phyloP scores from a whole-genome alignment of 2,797 vertebrate genomes.

The Poecilia gillii region DNA sequence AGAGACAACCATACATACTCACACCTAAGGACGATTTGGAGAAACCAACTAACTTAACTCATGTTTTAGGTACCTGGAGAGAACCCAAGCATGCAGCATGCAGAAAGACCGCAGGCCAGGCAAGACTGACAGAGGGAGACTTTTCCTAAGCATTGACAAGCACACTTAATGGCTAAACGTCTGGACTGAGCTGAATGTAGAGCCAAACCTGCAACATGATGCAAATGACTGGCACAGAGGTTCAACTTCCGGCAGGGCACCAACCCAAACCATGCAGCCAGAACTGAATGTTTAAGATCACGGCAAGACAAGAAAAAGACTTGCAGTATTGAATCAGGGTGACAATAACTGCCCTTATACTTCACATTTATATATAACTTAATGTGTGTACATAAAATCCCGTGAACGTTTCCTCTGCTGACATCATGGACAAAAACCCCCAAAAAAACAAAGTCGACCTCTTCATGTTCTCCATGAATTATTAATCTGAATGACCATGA shows the following conservation, averaged over 20 bases:
- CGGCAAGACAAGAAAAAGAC: not conserved
- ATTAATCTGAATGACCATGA: slow-evolving; percentile 45
- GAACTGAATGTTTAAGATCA: not conserved
- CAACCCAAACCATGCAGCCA: not conserved
- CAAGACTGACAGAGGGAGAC: not conserved
- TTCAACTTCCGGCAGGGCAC: not conserved
- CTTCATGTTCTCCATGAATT: slow-evolving; percentile 46
- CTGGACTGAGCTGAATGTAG: not conserved
- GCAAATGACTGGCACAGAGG: not conserved
- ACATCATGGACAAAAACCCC: slow-evolving; percentile 11
- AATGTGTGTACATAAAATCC: not conserved
- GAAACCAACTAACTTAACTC: not conserved
- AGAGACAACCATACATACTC: not conserved
- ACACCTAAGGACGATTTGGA: not conserved
- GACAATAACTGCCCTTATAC: not conserved
- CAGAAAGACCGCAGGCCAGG: not conserved
- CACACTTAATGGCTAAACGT: not conserved
- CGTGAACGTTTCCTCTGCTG: slow-evolving; percentile 7
- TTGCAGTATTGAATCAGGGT: not conserved
- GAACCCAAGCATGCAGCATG: not conserved
- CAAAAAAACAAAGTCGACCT: slow-evolving; percentile 5
- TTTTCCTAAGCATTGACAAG: not conserved
- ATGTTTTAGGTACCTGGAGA: not conserved
- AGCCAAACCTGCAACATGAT: not conserved
- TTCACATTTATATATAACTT: not conserved